Evolutionary conservation across 2,888 invertebrate genomes (phyloP).

Genomic region (Eristalinus sepulchralis): DNA sequence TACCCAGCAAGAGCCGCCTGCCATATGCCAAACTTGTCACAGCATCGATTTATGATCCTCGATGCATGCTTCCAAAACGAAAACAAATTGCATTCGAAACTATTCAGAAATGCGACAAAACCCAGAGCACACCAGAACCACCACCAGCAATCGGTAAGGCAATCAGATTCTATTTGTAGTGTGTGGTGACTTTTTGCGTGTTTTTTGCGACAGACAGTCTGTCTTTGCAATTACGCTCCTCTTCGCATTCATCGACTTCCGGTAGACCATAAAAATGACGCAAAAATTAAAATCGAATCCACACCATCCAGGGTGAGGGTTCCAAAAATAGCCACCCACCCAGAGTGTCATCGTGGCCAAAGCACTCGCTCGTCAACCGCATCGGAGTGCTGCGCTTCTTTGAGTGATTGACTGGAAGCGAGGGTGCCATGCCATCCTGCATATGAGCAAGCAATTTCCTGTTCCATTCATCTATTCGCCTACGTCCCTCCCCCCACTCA

Average conservation of each 20-base stretch:
- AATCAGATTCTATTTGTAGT: not conserved
- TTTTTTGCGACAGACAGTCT: not conserved
- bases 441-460: constrained; percentile 66
- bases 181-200: not conserved
- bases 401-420: constrained; percentile 50
- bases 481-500: constrained; percentile 23
- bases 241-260: constrained; percentile 25
- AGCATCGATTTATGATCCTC: too few relatives aligned
- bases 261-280: constrained; percentile 48
- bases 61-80: too few relatives aligned
- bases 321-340: constrained; percentile 55
- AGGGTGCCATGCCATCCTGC: constrained; percentile 36
- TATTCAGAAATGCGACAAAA: not conserved
- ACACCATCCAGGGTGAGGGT: not conserved
- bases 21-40: too few relatives aligned
- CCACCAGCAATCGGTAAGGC: not conserved
- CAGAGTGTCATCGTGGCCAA: not conserved
- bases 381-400: constrained; percentile 10
- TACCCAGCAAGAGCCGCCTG: too few relatives aligned
- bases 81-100: not conserved
- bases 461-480: constrained; percentile 51
- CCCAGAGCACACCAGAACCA: not conserved
- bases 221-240: not conserved
- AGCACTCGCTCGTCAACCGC: constrained; percentile 16
- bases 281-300: constrained; percentile 39